Evolutionary conservation across 1,140 invertebrate species (phyloP).

Genomic region (Planococcus citri): DNA sequence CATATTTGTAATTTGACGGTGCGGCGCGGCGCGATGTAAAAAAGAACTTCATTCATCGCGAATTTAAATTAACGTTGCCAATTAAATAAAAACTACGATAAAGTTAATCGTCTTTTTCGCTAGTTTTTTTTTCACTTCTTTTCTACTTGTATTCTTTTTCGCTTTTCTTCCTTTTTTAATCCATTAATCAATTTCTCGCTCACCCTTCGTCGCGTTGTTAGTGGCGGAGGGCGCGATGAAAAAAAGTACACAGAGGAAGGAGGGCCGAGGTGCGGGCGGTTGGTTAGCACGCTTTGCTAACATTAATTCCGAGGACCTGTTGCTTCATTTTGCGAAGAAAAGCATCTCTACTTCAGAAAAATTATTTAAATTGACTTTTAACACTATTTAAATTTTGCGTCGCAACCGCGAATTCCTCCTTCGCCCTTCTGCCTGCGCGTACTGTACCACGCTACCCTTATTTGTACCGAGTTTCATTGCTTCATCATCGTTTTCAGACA

Average conservation of each 20-base stretch:
- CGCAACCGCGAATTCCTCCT: slow-evolving; percentile 5
- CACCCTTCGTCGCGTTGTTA: not conserved
- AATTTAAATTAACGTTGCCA: slow-evolving; percentile 1
- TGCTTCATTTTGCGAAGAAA: slow-evolving; percentile 10
- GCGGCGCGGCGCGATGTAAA: not conserved
- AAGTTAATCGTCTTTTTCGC: not conserved
- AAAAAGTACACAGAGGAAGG: not conserved
- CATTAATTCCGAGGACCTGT: slow-evolving; percentile 20
- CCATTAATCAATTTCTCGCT: slow-evolving; percentile 16
- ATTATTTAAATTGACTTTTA: slow-evolving; percentile 21
- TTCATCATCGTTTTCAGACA: slow-evolving; percentile 18
- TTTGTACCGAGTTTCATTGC: slow-evolving; percentile 12
- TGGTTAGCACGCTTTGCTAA: slow-evolving; percentile 15
- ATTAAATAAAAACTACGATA: slow-evolving; percentile 8
- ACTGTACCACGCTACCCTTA: not conserved
- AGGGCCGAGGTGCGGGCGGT: too few relatives aligned
- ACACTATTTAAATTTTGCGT: slow-evolving; percentile 19
- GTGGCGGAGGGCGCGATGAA: too few relatives aligned
- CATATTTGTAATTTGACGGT: not conserved
- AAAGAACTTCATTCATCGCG: not conserved
- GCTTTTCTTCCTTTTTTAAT: not conserved
- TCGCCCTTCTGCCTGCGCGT: not conserved
- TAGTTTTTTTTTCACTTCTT: slow-evolving; percentile 1
- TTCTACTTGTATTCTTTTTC: not conserved
- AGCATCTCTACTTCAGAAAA: slow-evolving; percentile 15